Evolutionary conservation across 2,113 vertebrate genomes (phyloP), one percentile per base, ranked within the genome.

Genomic region (Nothobranchius kuhntae): DNA sequence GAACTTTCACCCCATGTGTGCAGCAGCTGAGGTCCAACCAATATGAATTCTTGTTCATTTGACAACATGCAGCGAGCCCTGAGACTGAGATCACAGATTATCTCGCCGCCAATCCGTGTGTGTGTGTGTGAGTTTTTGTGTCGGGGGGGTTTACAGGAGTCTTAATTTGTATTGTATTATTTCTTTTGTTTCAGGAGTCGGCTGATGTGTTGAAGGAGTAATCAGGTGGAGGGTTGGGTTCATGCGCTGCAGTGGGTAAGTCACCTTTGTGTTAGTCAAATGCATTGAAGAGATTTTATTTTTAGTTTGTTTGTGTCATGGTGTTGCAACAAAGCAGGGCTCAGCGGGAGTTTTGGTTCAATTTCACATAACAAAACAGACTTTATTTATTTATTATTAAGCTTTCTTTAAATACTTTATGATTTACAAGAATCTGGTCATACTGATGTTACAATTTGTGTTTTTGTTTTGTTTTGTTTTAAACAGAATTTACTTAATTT

Each of bases 1-100:
- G 40, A 82, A 78, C 80, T 73, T 61, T 81, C 55, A 55, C 57
- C 73, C 80, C 74, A 26, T 70, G 44, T 69, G 61, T 51, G 52
- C 44, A 40, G 68, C 52, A 68, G 67, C 58, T 71, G 56, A 75
- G 55, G 57, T 65, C 62, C 24, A 14, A 61, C n/a, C 61, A 9
- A 56, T 14, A 0, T 38, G 48, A 57, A 68, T 77, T 76, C 52
- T 50, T 68, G 61, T 45, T 68, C 66, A 38, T 65, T 64, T 66
- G 50, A 81, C 53, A 71, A 76, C 68, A 61, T 53, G 58, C 68
- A 50, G 64, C 51, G 13, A 45, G 54, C 64, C 13, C 75, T 65
- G 44, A 15, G 2, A 10, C 26, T 59, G 54, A 46, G 15, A 15
- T 75, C 52, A 52, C 64, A 74, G 50, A 68, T 69, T 13, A 66